Base-by-base conservation (phyloP, 2,888 invertebrate species). In the Crioceris asparagi region DNA sequence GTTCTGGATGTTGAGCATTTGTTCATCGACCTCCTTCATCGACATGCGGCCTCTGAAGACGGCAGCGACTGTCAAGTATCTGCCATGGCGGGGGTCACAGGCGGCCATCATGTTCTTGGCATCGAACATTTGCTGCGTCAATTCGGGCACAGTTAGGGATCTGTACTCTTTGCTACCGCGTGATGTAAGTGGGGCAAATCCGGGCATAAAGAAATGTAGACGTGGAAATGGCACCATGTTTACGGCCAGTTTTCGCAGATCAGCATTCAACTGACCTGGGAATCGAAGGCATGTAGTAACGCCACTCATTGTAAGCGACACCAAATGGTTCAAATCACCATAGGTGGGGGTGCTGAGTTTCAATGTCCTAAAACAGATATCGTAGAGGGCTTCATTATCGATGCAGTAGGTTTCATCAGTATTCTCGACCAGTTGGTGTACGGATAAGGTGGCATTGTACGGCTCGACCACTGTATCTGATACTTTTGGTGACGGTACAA, bases 151-250 rank as follows among this genome's bases (percentile, higher is more conserved):
- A 2, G 80, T 73, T 18, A 79, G 57, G 1, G 81, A 76, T 17
- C 79, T 68, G 53, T 79, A 84, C 48, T 74, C 71, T 61, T 90
- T 88, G 55, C 83, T 84, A 48, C 86, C 90, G 52, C 90, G 77
- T 1, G 83, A 86, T 17, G 91, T 92, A 5, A 93, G 70, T 0
- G 93, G 93, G 1, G 93, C 93, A 67, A 94, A 94, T 10, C 92
- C 91, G 30, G 91, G 88, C 84, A 92, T 91, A 70, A 92, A 92
- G 77, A 91, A 91, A 68, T 91, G 91, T 27, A 92, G 76, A 61
- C 92, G 83, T 1, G 94, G 94, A 76, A 94, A 94, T 32, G 94
- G 94, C 15, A 94, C 93, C 93, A 94, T 93, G 71, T 94, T 94
- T 34, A 94, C 90, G 19, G 88, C 87, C 53, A 90, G 68, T 65